These are phyloP conservation scores for Diorhabda sublineata DNA, from an alignment of 1,140 invertebrate species.

Conservation along the genomic window DNA sequence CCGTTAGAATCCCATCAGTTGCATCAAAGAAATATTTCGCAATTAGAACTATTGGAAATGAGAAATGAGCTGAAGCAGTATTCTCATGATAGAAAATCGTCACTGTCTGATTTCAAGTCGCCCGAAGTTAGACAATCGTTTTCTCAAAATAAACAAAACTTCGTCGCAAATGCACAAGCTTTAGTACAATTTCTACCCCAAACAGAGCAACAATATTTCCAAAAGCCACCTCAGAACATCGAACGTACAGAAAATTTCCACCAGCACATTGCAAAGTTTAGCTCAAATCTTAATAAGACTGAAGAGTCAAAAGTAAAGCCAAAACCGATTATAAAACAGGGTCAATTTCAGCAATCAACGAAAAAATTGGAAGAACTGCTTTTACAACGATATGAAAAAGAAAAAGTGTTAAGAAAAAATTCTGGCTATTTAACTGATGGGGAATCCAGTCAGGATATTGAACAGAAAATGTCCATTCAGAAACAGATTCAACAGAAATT, in stretches of 20 bases:
- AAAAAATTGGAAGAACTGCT: constrained; percentile 46
- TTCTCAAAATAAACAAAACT: constrained; percentile 28
- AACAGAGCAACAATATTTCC: constrained; percentile 30
- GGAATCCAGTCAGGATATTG: constrained; percentile 34
- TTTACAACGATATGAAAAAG: constrained; percentile 43
- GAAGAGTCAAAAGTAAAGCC: constrained; percentile 32
- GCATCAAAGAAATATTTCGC: constrained; percentile 41
- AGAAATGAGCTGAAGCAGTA: constrained; percentile 28
- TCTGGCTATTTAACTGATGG: constrained; percentile 30
- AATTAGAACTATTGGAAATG: constrained; percentile 37
- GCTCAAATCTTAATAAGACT: constrained; percentile 25
- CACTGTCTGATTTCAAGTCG: constrained; percentile 37
- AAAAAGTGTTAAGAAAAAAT: constrained; percentile 34
- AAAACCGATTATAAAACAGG: constrained; percentile 40
- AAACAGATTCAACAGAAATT: constrained; percentile 47
- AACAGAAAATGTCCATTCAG: constrained; percentile 43
- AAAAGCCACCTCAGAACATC: constrained; percentile 8
- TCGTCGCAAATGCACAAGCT: constrained; percentile 40
- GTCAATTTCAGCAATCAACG: constrained; percentile 44
- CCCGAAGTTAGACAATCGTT: constrained; percentile 26
- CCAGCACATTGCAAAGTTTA: constrained; percentile 31
- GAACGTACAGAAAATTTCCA: constrained; percentile 21
- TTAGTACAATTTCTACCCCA: constrained; percentile 42
- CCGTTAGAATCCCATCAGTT: constrained; percentile 14
- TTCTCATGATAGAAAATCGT: constrained; percentile 39